A percentile compares a stretch with the other conserved stretches of the same genome.
Conservation (phyloP, 1,140 invertebrate species). For the Euwallacea similis region DNA sequence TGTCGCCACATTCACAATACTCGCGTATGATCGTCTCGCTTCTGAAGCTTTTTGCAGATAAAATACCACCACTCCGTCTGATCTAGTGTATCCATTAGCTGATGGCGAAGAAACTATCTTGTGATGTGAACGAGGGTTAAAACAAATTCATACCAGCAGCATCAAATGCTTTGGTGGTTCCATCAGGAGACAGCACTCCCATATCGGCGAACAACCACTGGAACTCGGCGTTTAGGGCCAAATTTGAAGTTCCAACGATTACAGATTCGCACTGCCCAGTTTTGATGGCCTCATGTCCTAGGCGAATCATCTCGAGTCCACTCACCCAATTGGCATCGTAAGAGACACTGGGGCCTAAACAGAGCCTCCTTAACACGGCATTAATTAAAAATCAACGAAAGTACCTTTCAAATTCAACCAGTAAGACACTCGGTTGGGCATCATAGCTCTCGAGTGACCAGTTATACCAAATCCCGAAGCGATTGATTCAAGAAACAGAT, state of each 20-base stretch:
- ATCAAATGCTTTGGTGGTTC: conserved; percentile 72
- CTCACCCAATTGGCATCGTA: conserved; percentile 75
- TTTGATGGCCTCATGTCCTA: conserved; percentile 65
- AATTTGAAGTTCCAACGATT: conserved; percentile 66
- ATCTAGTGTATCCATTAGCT: conserved; percentile 75
- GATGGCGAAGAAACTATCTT: conserved; percentile 41
- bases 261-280: conserved; percentile 69
- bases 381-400: neutral
- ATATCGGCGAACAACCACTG: conserved; percentile 63
- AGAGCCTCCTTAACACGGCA: neutral
- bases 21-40: conserved; percentile 75
- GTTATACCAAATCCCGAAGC: conserved; percentile 64
- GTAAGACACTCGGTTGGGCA: conserved; percentile 68
- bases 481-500: conserved; percentile 52
- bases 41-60: conserved; percentile 80
- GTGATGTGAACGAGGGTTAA: neutral
- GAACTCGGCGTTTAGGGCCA: conserved; percentile 67
- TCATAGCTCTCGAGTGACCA: conserved; percentile 68
- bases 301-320: conserved; percentile 66
- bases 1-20: conserved; percentile 62
- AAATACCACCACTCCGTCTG: conserved; percentile 77
- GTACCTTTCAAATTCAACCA: conserved; percentile 65
- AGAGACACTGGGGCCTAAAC: conserved; percentile 68
- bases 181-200: conserved; percentile 66
- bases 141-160: conserved; percentile 57